Conservation (phyloP, 1,140 invertebrate species). For the Nylanderia fulva region DNA sequence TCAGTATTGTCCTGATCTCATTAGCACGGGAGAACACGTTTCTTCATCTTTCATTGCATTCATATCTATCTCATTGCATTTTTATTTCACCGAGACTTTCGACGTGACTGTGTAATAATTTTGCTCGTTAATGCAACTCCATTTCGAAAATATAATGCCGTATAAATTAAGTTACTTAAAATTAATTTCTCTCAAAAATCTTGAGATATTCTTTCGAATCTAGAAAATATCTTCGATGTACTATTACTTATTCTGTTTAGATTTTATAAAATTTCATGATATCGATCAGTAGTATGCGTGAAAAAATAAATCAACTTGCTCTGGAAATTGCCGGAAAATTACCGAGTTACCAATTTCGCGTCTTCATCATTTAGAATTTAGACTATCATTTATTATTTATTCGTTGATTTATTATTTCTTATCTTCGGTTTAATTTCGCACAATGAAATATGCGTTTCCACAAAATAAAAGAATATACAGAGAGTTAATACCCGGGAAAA, state of each 20-base stretch:
- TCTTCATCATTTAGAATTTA: slow-evolving; percentile 9
- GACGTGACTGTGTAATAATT: not conserved
- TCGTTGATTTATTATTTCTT: slow-evolving; percentile 35
- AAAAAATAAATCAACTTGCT: not conserved
- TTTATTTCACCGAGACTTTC: not conserved
- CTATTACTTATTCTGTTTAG: not conserved
- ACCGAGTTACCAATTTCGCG: slow-evolving; percentile 14
- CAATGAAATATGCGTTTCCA: not conserved
- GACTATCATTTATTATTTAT: slow-evolving; percentile 24
- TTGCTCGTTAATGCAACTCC: not conserved
- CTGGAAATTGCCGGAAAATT: slow-evolving; percentile 3
- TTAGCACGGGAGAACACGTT: not conserved
- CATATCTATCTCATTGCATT: not conserved
- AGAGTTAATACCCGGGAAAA: too few species aligned
- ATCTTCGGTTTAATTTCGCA: not conserved
- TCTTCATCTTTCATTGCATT: slow-evolving; percentile 27
- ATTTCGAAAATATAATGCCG: not conserved
- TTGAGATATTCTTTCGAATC: not conserved
- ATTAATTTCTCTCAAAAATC: not conserved
- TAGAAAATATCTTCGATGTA: not conserved
- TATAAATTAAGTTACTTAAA: not conserved
- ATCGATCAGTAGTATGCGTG: not conserved
- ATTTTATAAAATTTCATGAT: not conserved
- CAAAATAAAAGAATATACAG: not conserved
- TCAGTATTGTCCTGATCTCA: slow-evolving; percentile 23